These are phyloP conservation scores for Danaus melanippus DNA, from an alignment of 1,140 invertebrate species.

Conservation along the genomic window DNA sequence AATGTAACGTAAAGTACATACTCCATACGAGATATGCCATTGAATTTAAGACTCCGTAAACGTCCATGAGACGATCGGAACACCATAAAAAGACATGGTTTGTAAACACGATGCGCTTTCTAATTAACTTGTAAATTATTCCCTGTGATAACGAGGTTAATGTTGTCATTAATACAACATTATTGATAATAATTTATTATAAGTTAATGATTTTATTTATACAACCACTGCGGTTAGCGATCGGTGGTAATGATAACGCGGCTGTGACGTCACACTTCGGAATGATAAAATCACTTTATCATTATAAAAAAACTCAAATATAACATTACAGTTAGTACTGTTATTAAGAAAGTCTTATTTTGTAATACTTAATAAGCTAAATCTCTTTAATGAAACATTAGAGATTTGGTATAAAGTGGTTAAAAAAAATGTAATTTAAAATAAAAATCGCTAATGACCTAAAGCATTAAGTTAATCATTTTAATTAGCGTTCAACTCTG, in stretches of 20 bases:
- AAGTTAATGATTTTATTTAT: slow-evolving; percentile 24
- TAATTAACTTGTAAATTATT: slow-evolving; percentile 38
- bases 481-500: slow-evolving; percentile 60
- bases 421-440: slow-evolving; percentile 58
- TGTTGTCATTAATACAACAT: slow-evolving; percentile 53
- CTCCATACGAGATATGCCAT: too few species aligned
- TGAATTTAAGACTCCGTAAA: too few species aligned
- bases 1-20: too few species aligned
- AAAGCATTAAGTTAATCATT: slow-evolving; percentile 70
- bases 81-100: slow-evolving; percentile 13
- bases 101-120: slow-evolving; percentile 18
- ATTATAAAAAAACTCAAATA: too few species aligned
- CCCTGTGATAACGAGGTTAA: slow-evolving; percentile 43
- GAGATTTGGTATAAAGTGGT: not conserved
- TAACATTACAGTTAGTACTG: too few species aligned
- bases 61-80: not conserved
- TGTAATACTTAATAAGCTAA: too few species aligned
- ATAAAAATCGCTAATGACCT: slow-evolving; percentile 70
- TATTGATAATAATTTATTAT: slow-evolving; percentile 37
- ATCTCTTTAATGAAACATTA: too few species aligned
- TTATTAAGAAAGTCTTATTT: too few species aligned
- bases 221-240: slow-evolving; percentile 11
- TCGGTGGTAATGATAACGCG: too few species aligned
- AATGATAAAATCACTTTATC: too few species aligned
- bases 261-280: too few species aligned